phyloP scores from a whole-genome alignment of 2,888 invertebrate genomes.

The Acanthococcus lagerstroemiae region DNA sequence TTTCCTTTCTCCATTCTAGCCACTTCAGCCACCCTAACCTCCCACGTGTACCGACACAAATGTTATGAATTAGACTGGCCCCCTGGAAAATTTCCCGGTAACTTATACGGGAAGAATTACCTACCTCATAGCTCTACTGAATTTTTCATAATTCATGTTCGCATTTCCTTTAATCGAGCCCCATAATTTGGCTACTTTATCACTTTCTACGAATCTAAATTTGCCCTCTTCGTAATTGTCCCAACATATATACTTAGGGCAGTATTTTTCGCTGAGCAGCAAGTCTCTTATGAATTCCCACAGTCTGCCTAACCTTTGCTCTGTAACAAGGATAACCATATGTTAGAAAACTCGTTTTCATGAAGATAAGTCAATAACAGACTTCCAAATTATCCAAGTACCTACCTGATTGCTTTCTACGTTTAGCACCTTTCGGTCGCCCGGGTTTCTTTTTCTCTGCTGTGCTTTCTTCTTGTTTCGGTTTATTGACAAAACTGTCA shows the following conservation, averaged over 20 bases:
- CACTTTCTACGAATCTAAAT: conserved; percentile 78
- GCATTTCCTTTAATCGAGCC: conserved; percentile 75
- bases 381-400: no score
- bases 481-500: conserved; percentile 19
- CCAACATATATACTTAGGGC: conserved; percentile 78
- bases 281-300: conserved; percentile 82
- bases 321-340: conserved; percentile 12
- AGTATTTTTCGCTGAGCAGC: conserved; percentile 60
- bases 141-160: conserved; percentile 86
- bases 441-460: conserved; percentile 36
- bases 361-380: not conserved
- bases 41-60: no score
- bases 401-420: conserved; percentile 32
- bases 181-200: conserved; percentile 78
- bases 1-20: no score
- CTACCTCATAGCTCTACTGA: conserved; percentile 78
- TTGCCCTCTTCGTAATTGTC: conserved; percentile 72
- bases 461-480: conserved; percentile 18
- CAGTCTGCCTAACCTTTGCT: conserved; percentile 45
- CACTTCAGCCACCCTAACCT: no score
- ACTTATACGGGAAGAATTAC: no score
- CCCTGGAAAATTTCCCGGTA: no score
- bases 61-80: no score
- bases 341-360: not conserved
- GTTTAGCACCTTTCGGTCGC: conserved; percentile 36